Base-by-base conservation (phyloP, 2,888 invertebrate species). In the Sinohyriopsis cumingii region DNA sequence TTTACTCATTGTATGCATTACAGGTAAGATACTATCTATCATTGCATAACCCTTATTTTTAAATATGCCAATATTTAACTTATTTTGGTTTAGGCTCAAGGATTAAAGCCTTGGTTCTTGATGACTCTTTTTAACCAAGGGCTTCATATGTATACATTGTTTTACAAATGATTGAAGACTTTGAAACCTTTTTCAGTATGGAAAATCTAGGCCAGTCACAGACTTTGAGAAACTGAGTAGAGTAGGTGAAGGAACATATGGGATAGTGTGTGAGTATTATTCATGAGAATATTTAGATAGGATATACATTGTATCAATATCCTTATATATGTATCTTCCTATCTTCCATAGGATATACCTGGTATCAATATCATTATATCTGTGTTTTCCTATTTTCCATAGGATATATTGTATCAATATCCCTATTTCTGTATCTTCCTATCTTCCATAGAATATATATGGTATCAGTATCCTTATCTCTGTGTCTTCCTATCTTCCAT, bases 181-280 rank as follows among this genome's bases (percentile, higher is more conserved):
- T 25, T 45, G 2, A 45, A 45, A 45, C 12, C 19, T 67, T 73
- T 83, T 82, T 60, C 80, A 89, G 88, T 80, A 83, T 69, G 91
- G 91, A 28, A 85, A 82, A 68, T 98, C 98, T 89, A 92, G 98
- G 77, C 95, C 95, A 89, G 98, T 99, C 1, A 95, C 96, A 18
- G 98, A 98, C 89, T 99, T 98, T 91, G 98, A 99, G 89, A 99
- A 99, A 91, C 90, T 99, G 15, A 98, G 98, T 89, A 93, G 97
- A 78, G 96, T 99, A 82, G 99, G 99, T 0, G 98, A 99, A 92
- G 98, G 99, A 77, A 98, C 98, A 0, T 99, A 99, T 90, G 99
- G 99, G 57, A 96, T 99, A 84, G 99, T 99, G 60, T 99, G 96
- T 96, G 92, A 93, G 95, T 91, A 76, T 90, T 22, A 53, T 62